Evolutionary conservation across 2,113 vertebrate species (phyloP).

Genomic region (Chaetodon trifascialis): DNA sequence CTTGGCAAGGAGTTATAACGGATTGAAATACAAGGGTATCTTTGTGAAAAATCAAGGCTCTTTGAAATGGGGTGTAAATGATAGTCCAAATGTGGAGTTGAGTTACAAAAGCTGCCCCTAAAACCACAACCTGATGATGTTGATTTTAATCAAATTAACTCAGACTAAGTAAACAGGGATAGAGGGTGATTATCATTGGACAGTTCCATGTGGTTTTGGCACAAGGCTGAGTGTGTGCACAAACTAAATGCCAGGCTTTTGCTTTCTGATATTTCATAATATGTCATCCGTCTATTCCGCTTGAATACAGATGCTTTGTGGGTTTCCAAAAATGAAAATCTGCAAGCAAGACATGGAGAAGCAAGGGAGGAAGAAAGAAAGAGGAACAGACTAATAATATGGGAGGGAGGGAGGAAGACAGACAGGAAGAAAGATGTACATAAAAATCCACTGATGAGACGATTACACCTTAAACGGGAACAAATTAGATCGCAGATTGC

Average conservation of each 20-base stretch:
- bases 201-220: constrained; percentile 63
- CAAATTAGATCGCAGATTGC: constrained; percentile 74
- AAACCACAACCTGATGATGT: constrained; percentile 66
- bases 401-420: background rate
- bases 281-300: constrained; percentile 1
- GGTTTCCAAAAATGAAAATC: constrained; percentile 9
- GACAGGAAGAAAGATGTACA: constrained; percentile 34
- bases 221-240: background rate
- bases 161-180: constrained; percentile 45
- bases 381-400: background rate
- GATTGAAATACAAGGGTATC: constrained; percentile 8
- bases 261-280: constrained; percentile 21
- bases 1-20: background rate
- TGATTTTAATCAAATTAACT: constrained; percentile 68
- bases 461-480: constrained; percentile 76
- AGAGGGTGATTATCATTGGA: constrained; percentile 32
- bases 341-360: constrained; percentile 3
- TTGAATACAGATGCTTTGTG: constrained; percentile 26
- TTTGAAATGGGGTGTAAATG: constrained; percentile 49
- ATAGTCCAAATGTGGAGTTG: constrained; percentile 35
- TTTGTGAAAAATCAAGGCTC: constrained; percentile 11
- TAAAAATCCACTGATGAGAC: constrained; percentile 66
- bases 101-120: constrained; percentile 39
- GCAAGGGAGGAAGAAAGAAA: background rate
- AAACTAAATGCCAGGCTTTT: background rate